These are phyloP conservation scores for Plestiodon gilberti DNA, from an alignment of 2,113 vertebrate genomes.

Conservation along the genomic window DNA sequence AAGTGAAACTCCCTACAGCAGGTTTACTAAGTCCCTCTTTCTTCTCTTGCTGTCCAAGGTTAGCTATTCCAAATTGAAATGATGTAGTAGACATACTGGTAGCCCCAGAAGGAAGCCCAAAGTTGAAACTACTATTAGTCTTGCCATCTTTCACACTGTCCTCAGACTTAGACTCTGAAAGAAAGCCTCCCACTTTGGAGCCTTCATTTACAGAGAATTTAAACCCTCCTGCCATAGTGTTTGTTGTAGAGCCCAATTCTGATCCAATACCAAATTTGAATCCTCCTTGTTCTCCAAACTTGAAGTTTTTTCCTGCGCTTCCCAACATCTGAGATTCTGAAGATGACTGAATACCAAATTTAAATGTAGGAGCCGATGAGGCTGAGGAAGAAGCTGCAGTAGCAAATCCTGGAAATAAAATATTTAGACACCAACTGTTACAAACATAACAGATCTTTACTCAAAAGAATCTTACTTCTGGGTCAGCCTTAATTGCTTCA, in stretches of 20 bases:
- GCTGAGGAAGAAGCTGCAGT: slow-evolving; percentile 66
- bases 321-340: slow-evolving; percentile 71
- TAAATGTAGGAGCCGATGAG: slow-evolving; percentile 73
- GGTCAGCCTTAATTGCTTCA: not conserved
- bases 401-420: slow-evolving; percentile 72
- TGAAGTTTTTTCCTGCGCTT: slow-evolving; percentile 77
- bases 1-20: slow-evolving; percentile 76
- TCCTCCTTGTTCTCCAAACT: slow-evolving; percentile 82
- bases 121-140: slow-evolving; percentile 79
- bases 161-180: slow-evolving; percentile 73
- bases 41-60: slow-evolving; percentile 76
- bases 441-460: not conserved
- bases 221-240: slow-evolving; percentile 68
- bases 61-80: slow-evolving; percentile 76
- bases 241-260: slow-evolving; percentile 69
- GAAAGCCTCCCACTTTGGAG: slow-evolving; percentile 78
- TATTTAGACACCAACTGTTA: not conserved
- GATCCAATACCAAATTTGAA: slow-evolving; percentile 77
- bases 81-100: slow-evolving; percentile 64
- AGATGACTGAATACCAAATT: slow-evolving; percentile 76
- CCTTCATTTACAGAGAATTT: slow-evolving; percentile 71
- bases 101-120: slow-evolving; percentile 74
- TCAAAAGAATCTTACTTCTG: not conserved
- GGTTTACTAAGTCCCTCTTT: slow-evolving; percentile 70
- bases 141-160: slow-evolving; percentile 81